phyloP scores from a whole-genome alignment of 2,113 vertebrate genomes.

The Meles meles region DNA sequence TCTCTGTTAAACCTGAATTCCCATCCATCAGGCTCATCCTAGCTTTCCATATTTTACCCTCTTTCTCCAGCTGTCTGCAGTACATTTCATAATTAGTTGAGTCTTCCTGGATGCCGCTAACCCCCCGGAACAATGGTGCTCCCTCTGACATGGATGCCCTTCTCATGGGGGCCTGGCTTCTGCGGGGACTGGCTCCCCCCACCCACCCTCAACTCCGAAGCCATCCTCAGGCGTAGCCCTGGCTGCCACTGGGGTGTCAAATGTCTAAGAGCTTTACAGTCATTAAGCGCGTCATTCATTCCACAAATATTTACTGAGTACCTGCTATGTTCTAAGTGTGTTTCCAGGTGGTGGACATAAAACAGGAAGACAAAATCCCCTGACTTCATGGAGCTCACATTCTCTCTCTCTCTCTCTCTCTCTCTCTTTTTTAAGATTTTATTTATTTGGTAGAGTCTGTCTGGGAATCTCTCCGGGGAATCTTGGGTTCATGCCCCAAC shows the following conservation, averaged over 20 bases:
- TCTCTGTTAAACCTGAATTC: background rate
- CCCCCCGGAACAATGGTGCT: background rate
- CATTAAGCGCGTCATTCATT: background rate
- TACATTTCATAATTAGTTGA: background rate
- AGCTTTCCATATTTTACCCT: background rate
- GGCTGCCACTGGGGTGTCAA: background rate
- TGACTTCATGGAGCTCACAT: background rate
- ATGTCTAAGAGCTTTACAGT: background rate
- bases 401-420: no score
- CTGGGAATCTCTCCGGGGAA: no score
- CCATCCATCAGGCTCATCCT: background rate
- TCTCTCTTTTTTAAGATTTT: no score
- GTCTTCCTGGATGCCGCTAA: no score
- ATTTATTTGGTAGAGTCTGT: no score
- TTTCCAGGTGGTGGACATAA: background rate
- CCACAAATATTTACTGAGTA: background rate
- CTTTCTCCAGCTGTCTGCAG: background rate
- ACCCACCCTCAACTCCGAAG: background rate
- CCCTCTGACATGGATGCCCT: background rate
- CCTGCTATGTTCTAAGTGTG: background rate
- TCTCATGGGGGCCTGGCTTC: background rate
- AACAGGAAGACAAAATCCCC: background rate
- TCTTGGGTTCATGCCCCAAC: background rate
- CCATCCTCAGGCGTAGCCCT: background rate
- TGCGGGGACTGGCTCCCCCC: background rate